Base-by-base conservation (phyloP, 2,888 invertebrate genomes). In the Dioctria linearis region DNA sequence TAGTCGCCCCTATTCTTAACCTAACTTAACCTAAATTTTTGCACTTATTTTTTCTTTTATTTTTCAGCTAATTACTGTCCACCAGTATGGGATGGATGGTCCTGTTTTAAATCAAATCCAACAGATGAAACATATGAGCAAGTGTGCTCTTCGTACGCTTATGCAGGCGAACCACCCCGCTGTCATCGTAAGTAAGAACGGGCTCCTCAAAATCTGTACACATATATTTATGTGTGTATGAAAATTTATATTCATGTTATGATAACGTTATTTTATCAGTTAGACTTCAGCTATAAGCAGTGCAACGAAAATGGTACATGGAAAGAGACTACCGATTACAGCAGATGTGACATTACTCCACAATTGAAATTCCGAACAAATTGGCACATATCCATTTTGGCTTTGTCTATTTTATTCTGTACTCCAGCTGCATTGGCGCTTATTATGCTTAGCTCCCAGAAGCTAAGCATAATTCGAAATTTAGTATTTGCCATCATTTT, bases 11-110 rank as follows among this genome's bases (percentile, higher is more conserved):
- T 25, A 25, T 2, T 25, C 25, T 25, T 54, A 59, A 9, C 59
- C 59, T 57, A n/a, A n/a, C 65, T 65, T 42, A 71, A 81, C 78
- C 51, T 75, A 49, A 78, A 51, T 76, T 78, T 59, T 25, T 63
- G 5, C 4, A n/a, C 39, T 57, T 73, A 9, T 67, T 65, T 46
- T 13, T 42, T 54, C 4, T 46, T 65, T 59, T 42, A 43, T 73
- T 8, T 79, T 80, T 65, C 78, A 39, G 84, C 85, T 39, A 83
- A 86, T 80, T 82, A 83, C 43, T 93, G 93, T 85, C 90, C 90
- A 11, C 87, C 91, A 0, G 90, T 92, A 0, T 93, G 93, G 90
- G 93, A 93, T 83, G 93, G 90, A 0, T 93, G 93, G 93, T 90
- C 90, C 4, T 93, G 93, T 85, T 93, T 92, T 90, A 88, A 87